A percentile compares a stretch with the other conserved stretches of the same genome.
Conservation (phyloP, 2,888 invertebrate genomes). For the Tetropium fuscum region DNA sequence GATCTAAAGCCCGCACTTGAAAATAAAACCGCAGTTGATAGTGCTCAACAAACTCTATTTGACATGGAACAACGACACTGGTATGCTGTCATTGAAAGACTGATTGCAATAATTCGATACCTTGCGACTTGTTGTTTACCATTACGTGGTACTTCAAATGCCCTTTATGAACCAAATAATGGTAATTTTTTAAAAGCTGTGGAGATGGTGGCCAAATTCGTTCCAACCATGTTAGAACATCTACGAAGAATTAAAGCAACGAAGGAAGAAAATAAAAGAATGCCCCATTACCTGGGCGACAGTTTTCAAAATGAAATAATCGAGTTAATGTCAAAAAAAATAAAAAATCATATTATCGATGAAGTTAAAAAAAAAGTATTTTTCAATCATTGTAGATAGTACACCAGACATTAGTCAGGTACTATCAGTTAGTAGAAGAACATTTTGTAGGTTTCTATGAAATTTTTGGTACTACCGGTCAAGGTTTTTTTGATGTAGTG, state of each 20-base stretch:
- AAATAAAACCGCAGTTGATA: slow-evolving; percentile 10
- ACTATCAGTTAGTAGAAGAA: too few relatives aligned
- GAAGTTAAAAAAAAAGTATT: slow-evolving; percentile 41
- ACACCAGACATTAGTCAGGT: slow-evolving; percentile 50
- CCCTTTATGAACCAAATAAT: slow-evolving; percentile 3
- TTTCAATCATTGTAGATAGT: slow-evolving; percentile 45
- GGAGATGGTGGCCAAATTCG: not conserved
- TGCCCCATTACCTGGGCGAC: slow-evolving; percentile 14
- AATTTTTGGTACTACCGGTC: too few relatives aligned
- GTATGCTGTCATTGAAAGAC: slow-evolving; percentile 10
- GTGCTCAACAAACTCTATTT: slow-evolving; percentile 1
- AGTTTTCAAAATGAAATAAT: not conserved
- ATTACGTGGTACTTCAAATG: slow-evolving; percentile 13
- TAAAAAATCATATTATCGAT: slow-evolving; percentile 1
- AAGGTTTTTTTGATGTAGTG: too few relatives aligned
- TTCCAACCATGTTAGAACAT: slow-evolving; percentile 3
- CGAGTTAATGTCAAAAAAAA: not conserved
- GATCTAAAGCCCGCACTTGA: not conserved
- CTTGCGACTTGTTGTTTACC: slow-evolving; percentile 10
- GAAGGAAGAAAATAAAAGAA: slow-evolving; percentile 4
- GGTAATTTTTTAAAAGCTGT: slow-evolving; percentile 2
- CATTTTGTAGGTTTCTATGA: too few relatives aligned
- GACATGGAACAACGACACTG: slow-evolving; percentile 5
- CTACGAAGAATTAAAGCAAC: slow-evolving; percentile 1
- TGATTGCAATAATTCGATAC: slow-evolving; percentile 17